Percentiles rank a stretch among this genome's conserved stretches.
Conservation (phyloP, 2,113 vertebrate genomes). For the Cisticola juncidis region DNA sequence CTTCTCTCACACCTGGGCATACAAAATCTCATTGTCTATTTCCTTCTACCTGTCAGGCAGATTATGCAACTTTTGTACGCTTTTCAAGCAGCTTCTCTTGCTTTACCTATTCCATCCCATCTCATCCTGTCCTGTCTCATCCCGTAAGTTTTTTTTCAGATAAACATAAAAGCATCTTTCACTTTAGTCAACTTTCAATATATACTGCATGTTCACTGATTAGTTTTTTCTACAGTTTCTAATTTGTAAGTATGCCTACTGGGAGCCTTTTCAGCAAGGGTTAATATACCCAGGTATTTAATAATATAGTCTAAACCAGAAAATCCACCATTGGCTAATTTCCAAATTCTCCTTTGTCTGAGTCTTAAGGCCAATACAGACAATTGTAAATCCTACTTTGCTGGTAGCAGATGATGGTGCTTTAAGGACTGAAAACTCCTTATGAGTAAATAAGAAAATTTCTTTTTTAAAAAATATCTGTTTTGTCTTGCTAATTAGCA, state of each 20-base stretch:
- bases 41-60: background rate
- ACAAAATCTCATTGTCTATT: background rate
- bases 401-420: background rate
- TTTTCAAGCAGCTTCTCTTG: background rate
- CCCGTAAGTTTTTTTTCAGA: background rate
- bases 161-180: background rate
- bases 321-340: background rate
- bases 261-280: background rate
- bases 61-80: background rate
- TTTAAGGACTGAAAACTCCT: background rate
- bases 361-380: background rate
- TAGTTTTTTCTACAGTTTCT: background rate
- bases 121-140: background rate
- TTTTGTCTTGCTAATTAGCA: background rate
- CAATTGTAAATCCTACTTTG: background rate
- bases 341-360: background rate
- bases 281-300: background rate
- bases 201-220: background rate
- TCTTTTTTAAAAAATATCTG: fast-evolving
- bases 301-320: background rate
- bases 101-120: background rate
- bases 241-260: background rate
- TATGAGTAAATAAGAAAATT: background rate
- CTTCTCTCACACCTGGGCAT: background rate
- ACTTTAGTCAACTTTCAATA: background rate